Percentiles rank a stretch among this genome's conserved stretches.
Conservation (phyloP, 2,888 invertebrate genomes). For the Bembecia ichneumoniformis region DNA sequence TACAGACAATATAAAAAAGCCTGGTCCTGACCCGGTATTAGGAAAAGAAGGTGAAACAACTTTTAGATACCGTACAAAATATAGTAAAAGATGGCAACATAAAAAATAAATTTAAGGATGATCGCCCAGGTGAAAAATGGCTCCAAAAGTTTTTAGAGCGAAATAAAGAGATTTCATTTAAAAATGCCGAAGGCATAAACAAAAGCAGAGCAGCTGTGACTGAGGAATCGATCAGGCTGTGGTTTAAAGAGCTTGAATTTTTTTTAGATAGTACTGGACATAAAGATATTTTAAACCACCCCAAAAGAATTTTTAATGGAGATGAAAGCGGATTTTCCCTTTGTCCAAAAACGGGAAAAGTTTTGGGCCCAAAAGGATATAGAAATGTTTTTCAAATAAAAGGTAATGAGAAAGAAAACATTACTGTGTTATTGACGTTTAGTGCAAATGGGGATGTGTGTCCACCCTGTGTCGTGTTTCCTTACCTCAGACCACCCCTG, state of each 20-base stretch:
- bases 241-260: constrained; percentile 8
- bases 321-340: constrained; percentile 19
- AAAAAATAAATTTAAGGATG: constrained; percentile 4
- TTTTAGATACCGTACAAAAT: neutral
- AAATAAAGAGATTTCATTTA: constrained; percentile 3
- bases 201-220: constrained; percentile 3
- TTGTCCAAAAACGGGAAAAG: constrained; percentile 18
- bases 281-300: constrained; percentile 7
- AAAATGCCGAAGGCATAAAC: constrained; percentile 5
- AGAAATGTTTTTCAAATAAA: constrained; percentile 17
- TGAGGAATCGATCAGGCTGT: constrained; percentile 2
- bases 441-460: constrained; percentile 16
- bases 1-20: too few relatives aligned
- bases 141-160: constrained; percentile 5
- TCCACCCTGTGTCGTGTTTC: constrained; percentile 14
- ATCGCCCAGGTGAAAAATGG: constrained; percentile 7
- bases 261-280: constrained; percentile 3
- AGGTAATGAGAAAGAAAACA: constrained; percentile 22
- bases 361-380: constrained; percentile 19
- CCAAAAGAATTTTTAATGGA: constrained; percentile 10
- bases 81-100: neutral
- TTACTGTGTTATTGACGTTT: constrained; percentile 22
- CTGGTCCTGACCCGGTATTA: too few relatives aligned
- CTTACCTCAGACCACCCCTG: constrained; percentile 9
- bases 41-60: too few relatives aligned